A percentile compares a stretch with the other conserved stretches of the same genome.
These are phyloP conservation scores for Isurus oxyrinchus DNA, from an alignment of 2,113 vertebrate genomes.

Conservation along the genomic window DNA sequence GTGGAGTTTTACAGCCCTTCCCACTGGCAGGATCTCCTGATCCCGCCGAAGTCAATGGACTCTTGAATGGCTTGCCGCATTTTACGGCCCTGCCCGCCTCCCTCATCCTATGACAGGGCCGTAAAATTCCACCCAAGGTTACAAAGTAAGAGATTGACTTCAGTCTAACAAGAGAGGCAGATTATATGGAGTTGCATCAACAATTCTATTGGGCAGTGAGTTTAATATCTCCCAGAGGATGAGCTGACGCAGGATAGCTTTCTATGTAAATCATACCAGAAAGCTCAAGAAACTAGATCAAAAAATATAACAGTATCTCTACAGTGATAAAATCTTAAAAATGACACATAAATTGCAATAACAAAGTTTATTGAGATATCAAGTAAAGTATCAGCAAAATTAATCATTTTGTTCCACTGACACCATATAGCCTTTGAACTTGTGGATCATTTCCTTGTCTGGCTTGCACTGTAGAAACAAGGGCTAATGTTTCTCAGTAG, in stretches of 20 bases:
- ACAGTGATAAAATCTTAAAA: neutral
- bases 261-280: neutral
- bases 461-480: neutral
- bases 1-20: no score
- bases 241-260: neutral
- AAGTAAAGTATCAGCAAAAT: neutral
- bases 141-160: neutral
- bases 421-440: neutral
- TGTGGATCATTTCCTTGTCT: neutral
- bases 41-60: no score
- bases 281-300: neutral
- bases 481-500: neutral
- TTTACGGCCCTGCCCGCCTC: no score
- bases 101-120: no score
- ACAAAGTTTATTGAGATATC: neutral
- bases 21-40: no score
- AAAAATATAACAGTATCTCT: neutral
- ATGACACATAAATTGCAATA: neutral
- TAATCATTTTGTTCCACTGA: neutral
- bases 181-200: neutral
- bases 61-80: no score
- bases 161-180: neutral
- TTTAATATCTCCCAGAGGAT: neutral
- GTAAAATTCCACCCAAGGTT: neutral
- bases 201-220: neutral